phyloP scores from a whole-genome alignment of 2,797 vertebrate species.

The Pygocentrus nattereri region DNA sequence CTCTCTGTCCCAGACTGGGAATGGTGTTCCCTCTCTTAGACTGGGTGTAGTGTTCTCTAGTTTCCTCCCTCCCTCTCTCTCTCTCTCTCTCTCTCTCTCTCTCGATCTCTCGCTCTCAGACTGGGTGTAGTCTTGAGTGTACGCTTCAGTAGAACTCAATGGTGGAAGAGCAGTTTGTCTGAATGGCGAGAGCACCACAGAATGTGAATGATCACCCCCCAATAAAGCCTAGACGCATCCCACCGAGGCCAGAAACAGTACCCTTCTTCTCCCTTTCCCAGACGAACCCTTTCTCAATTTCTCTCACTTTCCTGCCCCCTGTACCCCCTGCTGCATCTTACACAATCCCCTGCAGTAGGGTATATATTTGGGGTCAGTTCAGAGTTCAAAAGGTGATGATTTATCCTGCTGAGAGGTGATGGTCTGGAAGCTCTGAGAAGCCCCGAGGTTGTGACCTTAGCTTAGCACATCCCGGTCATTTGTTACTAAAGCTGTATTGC shows the following conservation, averaged over 20 bases:
- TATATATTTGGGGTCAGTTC: conserved; percentile 61
- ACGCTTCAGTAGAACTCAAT: conserved; percentile 78
- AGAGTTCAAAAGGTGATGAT: conserved; percentile 72
- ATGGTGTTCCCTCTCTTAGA: conserved; percentile 39
- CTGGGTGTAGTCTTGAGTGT: conserved; percentile 70
- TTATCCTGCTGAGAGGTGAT: conserved; percentile 72
- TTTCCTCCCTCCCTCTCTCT: conserved; percentile 61
- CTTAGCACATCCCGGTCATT: conserved; percentile 72
- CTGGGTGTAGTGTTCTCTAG: conserved; percentile 51
- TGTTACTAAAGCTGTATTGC: conserved; percentile 74
- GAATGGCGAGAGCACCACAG: conserved; percentile 66
- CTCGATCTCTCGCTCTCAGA: conserved; percentile 63
- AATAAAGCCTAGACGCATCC: conserved; percentile 74
- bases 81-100: conserved; percentile 48
- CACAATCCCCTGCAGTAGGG: neutral
- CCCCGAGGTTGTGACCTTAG: conserved; percentile 68
- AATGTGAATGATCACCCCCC: conserved; percentile 64
- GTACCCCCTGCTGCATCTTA: conserved; percentile 36
- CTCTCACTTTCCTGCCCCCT: conserved; percentile 37
- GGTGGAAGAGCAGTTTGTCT: conserved; percentile 76
- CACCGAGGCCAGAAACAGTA: conserved; percentile 61
- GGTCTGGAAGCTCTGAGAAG: conserved; percentile 69
- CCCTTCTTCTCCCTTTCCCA: neutral
- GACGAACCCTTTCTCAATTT: conserved; percentile 66
- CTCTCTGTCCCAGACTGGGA: conserved; percentile 23